A percentile compares a stretch with the other conserved stretches of the same genome.
phyloP scores from a whole-genome alignment of 2,888 invertebrate species.

The Dynastes hyllus region DNA sequence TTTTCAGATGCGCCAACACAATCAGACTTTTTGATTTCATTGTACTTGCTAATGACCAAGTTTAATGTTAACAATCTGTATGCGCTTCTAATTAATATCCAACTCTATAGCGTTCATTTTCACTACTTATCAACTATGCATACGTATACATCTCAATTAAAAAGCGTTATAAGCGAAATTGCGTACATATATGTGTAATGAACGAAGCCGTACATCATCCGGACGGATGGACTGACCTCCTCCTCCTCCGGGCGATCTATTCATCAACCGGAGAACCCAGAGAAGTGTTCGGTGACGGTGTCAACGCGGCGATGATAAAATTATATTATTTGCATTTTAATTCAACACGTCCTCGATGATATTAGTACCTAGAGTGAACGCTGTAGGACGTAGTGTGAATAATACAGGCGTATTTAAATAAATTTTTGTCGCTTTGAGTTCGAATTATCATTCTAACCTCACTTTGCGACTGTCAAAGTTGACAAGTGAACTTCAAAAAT shows the following conservation, averaged over 20 bases:
- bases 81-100: too few relatives aligned
- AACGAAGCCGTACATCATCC: slow-evolving; percentile 2
- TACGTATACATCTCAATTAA: slow-evolving; percentile 6
- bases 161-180: background rate
- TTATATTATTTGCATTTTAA: slow-evolving; percentile 39
- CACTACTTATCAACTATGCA: too few relatives aligned
- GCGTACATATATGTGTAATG: background rate
- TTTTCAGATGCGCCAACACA: too few relatives aligned
- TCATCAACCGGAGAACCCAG: background rate
- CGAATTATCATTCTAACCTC: too few relatives aligned
- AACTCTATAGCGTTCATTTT: too few relatives aligned
- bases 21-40: too few relatives aligned
- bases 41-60: too few relatives aligned
- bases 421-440: slow-evolving; percentile 32
- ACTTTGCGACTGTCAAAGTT: too few relatives aligned
- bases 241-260: slow-evolving; percentile 2
- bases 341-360: background rate
- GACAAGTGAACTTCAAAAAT: too few relatives aligned
- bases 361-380: background rate
- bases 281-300: slow-evolving; percentile 8
- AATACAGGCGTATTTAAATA: background rate
- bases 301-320: slow-evolving; percentile 15
- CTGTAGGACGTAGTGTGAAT: background rate
- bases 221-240: background rate
- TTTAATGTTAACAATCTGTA: too few relatives aligned